phyloP scores from a whole-genome alignment of 2,797 vertebrate genomes.

The Notamacropus eugenii region DNA sequence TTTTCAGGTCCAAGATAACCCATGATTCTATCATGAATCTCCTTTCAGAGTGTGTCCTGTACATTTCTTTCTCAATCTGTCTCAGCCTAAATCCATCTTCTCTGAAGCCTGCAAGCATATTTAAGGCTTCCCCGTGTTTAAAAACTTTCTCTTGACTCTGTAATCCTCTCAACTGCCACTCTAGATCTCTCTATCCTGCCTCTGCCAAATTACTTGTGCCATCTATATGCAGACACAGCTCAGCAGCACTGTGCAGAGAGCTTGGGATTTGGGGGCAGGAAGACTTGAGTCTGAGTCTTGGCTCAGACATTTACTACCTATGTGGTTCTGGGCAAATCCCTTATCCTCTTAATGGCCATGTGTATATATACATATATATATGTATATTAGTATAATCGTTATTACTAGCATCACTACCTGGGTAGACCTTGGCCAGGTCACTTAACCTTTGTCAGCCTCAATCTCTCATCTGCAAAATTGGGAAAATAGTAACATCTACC shows the following conservation, averaged over 20 bases:
- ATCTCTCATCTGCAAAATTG: slow-evolving; percentile 13
- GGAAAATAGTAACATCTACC: slow-evolving; percentile 19
- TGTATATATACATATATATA: not conserved
- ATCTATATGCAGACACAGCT: not conserved
- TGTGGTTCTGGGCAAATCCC: not conserved
- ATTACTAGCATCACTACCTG: not conserved
- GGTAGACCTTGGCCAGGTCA: slow-evolving; percentile 1
- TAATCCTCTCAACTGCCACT: not conserved
- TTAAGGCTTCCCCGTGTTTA: not conserved
- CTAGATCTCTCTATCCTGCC: not conserved
- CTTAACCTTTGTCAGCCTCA: slow-evolving; percentile 21
- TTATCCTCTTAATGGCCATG: not conserved
- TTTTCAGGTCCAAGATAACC: not conserved
- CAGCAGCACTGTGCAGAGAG: not conserved
- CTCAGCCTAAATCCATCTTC: not conserved
- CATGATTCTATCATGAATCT: not conserved
- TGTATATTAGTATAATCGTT: not conserved
- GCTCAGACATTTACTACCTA: not conserved
- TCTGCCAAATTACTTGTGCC: not conserved
- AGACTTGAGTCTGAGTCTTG: not conserved
- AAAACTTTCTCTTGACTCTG: not conserved
- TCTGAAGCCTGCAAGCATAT: not conserved
- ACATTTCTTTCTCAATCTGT: not conserved
- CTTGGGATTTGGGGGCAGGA: not conserved
- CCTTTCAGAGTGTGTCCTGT: not conserved